phyloP scores from a whole-genome alignment of 1,140 invertebrate genomes.

The Cataglyphis hispanica region DNA sequence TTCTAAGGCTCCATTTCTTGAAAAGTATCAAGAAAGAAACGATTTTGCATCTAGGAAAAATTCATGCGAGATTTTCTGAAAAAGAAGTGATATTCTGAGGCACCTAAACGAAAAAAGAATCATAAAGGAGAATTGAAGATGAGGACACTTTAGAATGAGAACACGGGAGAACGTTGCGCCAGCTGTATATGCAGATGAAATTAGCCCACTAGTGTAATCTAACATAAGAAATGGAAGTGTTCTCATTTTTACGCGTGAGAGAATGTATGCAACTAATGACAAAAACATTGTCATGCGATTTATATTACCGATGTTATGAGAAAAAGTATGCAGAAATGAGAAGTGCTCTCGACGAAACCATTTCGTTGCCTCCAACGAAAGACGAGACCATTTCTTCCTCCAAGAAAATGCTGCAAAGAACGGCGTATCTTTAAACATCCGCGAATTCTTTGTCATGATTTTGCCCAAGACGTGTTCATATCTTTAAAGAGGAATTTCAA shows the following conservation, averaged over 20 bases:
- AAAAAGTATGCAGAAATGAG: not conserved
- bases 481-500: conserved; percentile 17
- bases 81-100: not conserved
- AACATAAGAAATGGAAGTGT: conserved; percentile 12
- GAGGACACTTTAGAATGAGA: conserved; percentile 27
- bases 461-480: not conserved
- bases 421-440: conserved; percentile 4
- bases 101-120: not conserved
- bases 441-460: conserved; percentile 18
- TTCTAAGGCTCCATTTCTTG: not conserved
- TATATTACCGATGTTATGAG: not conserved
- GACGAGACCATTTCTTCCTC: not conserved
- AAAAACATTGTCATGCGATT: not conserved
- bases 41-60: not conserved
- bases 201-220: conserved; percentile 33
- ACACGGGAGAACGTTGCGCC: not conserved
- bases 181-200: conserved; percentile 35
- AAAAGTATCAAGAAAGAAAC: not conserved
- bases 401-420: not conserved
- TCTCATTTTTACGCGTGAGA: conserved; percentile 3
- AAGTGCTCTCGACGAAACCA: not conserved
- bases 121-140: conserved; percentile 38
- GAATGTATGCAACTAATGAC: conserved; percentile 3
- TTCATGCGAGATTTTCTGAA: conserved; percentile 17
- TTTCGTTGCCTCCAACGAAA: not conserved